Evolutionary conservation across 2,113 vertebrate species (phyloP).

Genomic region (Megaceryle maxima): DNA sequence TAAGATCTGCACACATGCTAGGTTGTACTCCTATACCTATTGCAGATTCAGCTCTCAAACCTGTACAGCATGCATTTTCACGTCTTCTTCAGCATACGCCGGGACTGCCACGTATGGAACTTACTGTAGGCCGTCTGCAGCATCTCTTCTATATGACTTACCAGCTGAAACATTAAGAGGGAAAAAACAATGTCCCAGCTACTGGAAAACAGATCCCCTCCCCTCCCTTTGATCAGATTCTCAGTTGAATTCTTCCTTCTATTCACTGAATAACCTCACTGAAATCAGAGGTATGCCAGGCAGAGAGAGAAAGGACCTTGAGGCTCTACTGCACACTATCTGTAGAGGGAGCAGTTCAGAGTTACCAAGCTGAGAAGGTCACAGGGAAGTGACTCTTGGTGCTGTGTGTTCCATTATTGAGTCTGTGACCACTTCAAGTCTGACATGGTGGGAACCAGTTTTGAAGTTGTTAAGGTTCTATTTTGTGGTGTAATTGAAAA

Average conservation of each 20-base stretch:
- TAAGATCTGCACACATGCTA: slow-evolving; percentile 64
- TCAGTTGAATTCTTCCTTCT: neutral
- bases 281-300: neutral
- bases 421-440: neutral
- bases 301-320: neutral
- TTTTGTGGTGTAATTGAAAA: neutral
- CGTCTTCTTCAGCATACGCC: slow-evolving; percentile 94
- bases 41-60: slow-evolving; percentile 65
- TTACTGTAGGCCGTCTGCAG: slow-evolving; percentile 94
- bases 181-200: neutral
- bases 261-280: neutral
- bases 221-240: neutral
- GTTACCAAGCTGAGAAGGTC: neutral
- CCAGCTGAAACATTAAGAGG: slow-evolving; percentile 79
- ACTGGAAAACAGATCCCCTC: neutral
- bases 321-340: neutral
- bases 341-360: neutral
- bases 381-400: neutral
- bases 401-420: neutral
- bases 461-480: neutral
- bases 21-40: slow-evolving; percentile 70
- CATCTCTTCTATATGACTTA: slow-evolving; percentile 97
- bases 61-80: slow-evolving; percentile 73
- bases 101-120: slow-evolving; percentile 94
- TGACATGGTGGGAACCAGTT: neutral